These are phyloP conservation scores for Thunnus albacares DNA, from an alignment of 2,797 vertebrate genomes.

Conservation along the genomic window DNA sequence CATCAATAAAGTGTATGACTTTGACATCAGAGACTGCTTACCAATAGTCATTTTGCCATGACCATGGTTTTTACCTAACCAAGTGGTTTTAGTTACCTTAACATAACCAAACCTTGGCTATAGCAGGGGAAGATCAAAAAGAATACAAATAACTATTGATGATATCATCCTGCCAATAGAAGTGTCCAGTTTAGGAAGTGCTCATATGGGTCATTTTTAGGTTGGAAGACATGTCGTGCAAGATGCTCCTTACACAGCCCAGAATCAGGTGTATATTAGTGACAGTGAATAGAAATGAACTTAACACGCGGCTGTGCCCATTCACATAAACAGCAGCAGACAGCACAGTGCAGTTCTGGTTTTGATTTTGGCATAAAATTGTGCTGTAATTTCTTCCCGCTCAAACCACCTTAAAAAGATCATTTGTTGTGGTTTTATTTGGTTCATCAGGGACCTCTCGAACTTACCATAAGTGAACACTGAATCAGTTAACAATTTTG, in stretches of 20 bases:
- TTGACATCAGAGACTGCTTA: background rate
- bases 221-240: background rate
- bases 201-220: background rate
- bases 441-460: background rate
- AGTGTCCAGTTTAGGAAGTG: background rate
- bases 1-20: too few relatives aligned
- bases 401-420: constrained; percentile 5
- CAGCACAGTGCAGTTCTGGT: background rate
- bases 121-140: background rate
- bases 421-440: background rate
- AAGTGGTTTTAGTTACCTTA: constrained; percentile 1
- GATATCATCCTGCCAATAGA: background rate
- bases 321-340: background rate
- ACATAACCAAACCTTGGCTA: background rate
- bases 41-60: background rate
- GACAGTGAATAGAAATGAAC: background rate
- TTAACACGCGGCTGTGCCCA: background rate
- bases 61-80: background rate
- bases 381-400: background rate
- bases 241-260: background rate
- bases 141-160: background rate
- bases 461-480: background rate
- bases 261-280: background rate
- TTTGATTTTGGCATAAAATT: background rate
- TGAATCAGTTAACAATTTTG: background rate